These are phyloP conservation scores for Porphyrio hochstetteri DNA, from an alignment of 2,113 vertebrate species.

Conservation along the genomic window DNA sequence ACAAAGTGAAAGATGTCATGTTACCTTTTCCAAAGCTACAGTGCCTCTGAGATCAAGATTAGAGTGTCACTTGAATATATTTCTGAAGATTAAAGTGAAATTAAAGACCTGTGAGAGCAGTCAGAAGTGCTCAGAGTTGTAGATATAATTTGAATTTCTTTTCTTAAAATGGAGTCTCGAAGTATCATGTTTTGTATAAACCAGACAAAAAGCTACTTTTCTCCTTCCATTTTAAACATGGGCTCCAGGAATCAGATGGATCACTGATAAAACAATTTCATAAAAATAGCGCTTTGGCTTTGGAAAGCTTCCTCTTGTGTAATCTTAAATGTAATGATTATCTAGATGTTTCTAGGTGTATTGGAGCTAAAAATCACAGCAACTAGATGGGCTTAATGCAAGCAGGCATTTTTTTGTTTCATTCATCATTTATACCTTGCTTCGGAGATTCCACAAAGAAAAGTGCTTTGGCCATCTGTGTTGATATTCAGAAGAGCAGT, in stretches of 20 bases:
- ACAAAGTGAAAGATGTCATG: not conserved
- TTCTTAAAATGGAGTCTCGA: not conserved
- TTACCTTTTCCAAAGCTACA: not conserved
- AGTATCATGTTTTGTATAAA: not conserved
- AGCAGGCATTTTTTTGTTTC: not conserved
- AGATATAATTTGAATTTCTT: not conserved
- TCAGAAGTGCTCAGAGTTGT: not conserved
- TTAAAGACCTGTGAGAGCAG: not conserved
- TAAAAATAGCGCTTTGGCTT: not conserved
- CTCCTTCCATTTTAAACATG: not conserved
- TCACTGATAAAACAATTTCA: not conserved
- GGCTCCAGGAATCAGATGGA: not conserved
- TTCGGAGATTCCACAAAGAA: not conserved
- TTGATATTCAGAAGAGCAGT: not conserved
- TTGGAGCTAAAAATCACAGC: not conserved
- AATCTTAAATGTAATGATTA: not conserved
- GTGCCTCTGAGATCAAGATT: not conserved
- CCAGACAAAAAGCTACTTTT: not conserved
- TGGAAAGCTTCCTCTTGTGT: not conserved
- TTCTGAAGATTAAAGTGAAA: not conserved
- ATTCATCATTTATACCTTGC: not conserved
- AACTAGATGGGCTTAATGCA: not conserved
- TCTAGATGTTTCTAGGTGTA: not conserved
- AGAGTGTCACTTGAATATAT: not conserved
- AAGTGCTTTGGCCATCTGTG: rapidly evolving